These are phyloP conservation scores for Ciconia stormi DNA, from an alignment of 2,113 vertebrate genomes.

Conservation along the genomic window DNA sequence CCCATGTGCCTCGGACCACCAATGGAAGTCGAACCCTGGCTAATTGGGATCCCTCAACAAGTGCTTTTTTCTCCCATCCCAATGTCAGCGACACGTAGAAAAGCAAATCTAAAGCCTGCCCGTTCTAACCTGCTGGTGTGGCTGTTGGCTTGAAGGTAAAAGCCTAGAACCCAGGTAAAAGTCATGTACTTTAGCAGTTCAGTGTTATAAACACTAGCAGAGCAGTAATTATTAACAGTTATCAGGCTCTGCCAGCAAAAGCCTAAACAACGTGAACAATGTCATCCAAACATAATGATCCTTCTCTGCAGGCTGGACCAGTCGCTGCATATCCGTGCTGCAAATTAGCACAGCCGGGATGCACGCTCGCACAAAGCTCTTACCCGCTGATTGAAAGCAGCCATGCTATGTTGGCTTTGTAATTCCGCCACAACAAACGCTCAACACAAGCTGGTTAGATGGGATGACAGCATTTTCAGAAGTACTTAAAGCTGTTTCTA, in stretches of 20 bases:
- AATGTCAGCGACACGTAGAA: background rate
- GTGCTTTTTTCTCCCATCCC: background rate
- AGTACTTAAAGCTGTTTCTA: background rate
- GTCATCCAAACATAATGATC: background rate
- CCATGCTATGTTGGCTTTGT: background rate
- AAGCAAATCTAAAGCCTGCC: background rate
- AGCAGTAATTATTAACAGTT: background rate
- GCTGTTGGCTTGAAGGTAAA: background rate
- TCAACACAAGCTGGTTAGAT: background rate
- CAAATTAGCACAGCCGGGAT: background rate
- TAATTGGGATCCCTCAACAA: background rate
- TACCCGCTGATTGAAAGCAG: background rate
- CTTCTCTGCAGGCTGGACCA: background rate
- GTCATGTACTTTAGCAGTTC: background rate
- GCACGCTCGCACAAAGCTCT: background rate
- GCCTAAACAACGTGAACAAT: background rate
- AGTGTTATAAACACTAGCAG: background rate
- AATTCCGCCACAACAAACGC: background rate
- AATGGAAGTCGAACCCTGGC: fast-evolving
- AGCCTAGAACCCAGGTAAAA: background rate
- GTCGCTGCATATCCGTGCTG: background rate
- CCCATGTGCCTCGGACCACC: background rate
- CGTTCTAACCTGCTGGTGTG: too few species aligned
- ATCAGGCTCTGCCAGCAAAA: background rate
- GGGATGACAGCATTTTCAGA: background rate